phyloP scores from a whole-genome alignment of 1,140 invertebrate genomes.

The Hormaphis cornu region DNA sequence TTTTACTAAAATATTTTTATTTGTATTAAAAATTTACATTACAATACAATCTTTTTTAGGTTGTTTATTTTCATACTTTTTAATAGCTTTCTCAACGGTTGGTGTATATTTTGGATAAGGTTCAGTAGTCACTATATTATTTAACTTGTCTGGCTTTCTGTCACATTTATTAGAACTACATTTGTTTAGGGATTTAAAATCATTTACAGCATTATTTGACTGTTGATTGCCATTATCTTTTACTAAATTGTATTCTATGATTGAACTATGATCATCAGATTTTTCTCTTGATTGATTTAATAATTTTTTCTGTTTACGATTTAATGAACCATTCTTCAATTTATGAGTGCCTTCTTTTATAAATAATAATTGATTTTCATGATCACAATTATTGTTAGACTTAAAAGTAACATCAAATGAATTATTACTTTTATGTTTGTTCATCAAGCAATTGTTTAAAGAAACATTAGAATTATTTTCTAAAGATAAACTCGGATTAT shows the following conservation, averaged over 20 bases:
- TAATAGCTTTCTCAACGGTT: constrained; percentile 23
- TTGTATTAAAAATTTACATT: constrained; percentile 25
- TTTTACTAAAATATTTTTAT: not conserved
- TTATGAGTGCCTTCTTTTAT: too few relatives aligned
- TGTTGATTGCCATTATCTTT: not conserved
- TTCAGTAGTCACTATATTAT: constrained; percentile 9
- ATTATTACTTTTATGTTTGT: not conserved
- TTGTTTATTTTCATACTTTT: constrained; percentile 26
- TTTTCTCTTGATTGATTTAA: not conserved
- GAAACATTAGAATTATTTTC: not conserved
- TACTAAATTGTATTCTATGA: not conserved
- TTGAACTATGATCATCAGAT: not conserved
- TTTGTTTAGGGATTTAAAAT: not conserved
- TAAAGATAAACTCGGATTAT: not conserved
- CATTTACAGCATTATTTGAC: not conserved
- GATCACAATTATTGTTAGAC: not conserved
- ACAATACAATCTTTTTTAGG: constrained; percentile 33
- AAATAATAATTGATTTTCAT: too few relatives aligned
- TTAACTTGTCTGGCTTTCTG: not conserved
- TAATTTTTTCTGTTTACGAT: not conserved
- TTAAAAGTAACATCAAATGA: not conserved
- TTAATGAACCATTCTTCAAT: too few relatives aligned
- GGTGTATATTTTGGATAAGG: constrained; percentile 27
- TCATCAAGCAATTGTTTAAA: not conserved
- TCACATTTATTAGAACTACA: not conserved